phyloP scores from a whole-genome alignment of 2,797 vertebrate genomes.

The Artibeus jamaicensis region DNA sequence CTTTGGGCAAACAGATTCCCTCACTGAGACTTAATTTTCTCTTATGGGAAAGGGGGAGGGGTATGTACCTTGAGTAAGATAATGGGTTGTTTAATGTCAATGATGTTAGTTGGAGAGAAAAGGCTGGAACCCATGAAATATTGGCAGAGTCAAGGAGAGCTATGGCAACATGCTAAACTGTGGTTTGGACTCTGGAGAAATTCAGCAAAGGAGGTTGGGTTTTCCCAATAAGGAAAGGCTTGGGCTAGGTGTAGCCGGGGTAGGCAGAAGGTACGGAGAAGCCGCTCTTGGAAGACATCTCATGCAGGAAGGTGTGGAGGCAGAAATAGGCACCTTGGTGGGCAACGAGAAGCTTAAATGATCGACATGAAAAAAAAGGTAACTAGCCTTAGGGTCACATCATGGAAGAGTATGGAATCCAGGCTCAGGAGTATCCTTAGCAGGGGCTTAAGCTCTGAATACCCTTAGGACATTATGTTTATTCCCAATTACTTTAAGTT shows the following conservation, averaged over 20 bases:
- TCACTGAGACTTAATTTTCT: neutral
- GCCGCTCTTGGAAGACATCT: neutral
- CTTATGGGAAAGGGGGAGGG: neutral
- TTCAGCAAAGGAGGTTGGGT: neutral
- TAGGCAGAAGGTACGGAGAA: neutral
- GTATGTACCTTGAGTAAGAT: neutral
- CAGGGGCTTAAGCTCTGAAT: neutral
- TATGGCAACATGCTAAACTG: too few relatives aligned
- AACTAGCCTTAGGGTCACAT: neutral
- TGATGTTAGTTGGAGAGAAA: neutral
- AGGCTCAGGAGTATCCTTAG: neutral
- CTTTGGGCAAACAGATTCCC: neutral
- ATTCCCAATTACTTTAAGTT: constrained; percentile 23
- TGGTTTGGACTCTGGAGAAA: neutral
- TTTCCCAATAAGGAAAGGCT: neutral
- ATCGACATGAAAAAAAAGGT: neutral
- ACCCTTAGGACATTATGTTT: neutral
- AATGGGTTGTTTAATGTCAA: neutral
- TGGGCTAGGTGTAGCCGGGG: neutral
- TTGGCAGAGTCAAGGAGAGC: neutral
- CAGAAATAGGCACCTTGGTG: neutral
- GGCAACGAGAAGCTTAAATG: neutral
- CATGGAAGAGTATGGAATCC: neutral
- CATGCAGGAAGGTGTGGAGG: neutral
- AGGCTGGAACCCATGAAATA: neutral